These are phyloP conservation scores for Cylloceria caligata DNA, from an alignment of 2,888 invertebrate genomes.

Conservation along the genomic window DNA sequence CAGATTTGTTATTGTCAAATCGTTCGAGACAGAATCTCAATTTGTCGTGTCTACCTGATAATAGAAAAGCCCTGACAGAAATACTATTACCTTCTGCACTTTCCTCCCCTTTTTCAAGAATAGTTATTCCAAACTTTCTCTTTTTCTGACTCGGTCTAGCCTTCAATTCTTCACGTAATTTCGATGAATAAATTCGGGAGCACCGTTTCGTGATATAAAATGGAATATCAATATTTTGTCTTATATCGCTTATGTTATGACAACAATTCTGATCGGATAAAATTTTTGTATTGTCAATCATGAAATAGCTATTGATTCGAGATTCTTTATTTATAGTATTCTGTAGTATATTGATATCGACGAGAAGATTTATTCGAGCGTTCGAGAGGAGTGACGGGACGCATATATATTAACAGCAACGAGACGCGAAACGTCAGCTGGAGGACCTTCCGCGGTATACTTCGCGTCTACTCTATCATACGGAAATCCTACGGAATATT, in stretches of 20 bases:
- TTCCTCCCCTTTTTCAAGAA: slow-evolving; percentile 69
- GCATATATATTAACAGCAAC: slow-evolving; percentile 50
- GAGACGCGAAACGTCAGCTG: slow-evolving; percentile 33
- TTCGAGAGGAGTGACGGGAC: slow-evolving; percentile 61
- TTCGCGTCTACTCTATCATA: slow-evolving; percentile 48
- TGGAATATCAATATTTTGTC: not conserved
- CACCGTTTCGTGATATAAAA: not conserved
- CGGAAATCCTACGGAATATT: slow-evolving; percentile 44
- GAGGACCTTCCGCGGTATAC: slow-evolving; percentile 36
- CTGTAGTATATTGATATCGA: slow-evolving; percentile 35
- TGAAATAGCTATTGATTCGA: not conserved
- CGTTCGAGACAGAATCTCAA: not conserved
- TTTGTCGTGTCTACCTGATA: slow-evolving; percentile 67
- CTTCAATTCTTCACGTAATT: slow-evolving; percentile 32
- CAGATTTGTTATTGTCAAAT: not conserved
- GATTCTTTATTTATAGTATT: not conserved
- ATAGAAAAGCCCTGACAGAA: slow-evolving; percentile 76
- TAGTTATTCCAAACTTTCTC: slow-evolving; percentile 57
- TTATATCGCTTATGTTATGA: not conserved
- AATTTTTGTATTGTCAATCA: not conserved
- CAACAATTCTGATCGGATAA: not conserved
- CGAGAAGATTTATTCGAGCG: slow-evolving; percentile 55
- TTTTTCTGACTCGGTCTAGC: slow-evolving; percentile 3
- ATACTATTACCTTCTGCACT: slow-evolving; percentile 73
- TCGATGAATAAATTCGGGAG: not conserved